Percentiles rank a stretch among this genome's conserved stretches.
phyloP scores from a whole-genome alignment of 2,113 vertebrate genomes.

The Bolborhynchus lineola region DNA sequence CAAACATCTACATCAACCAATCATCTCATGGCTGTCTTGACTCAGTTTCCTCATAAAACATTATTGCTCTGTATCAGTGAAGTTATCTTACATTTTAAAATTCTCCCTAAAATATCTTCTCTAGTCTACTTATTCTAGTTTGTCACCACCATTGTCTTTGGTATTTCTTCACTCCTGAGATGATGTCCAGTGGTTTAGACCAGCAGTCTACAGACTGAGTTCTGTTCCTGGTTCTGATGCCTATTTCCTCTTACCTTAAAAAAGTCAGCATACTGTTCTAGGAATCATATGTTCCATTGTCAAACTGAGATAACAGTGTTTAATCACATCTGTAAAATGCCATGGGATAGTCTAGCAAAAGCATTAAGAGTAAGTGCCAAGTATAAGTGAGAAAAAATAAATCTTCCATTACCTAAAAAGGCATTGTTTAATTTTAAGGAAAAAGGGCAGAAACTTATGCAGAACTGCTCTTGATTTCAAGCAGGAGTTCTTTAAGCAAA shows the following conservation, averaged over 20 bases:
- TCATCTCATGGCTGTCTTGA: background rate
- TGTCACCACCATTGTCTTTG: background rate
- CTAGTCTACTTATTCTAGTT: background rate
- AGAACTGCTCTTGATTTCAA: background rate
- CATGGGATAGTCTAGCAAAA: background rate
- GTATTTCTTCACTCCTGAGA: background rate
- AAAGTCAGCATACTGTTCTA: background rate
- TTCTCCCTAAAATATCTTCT: background rate
- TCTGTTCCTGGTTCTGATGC: background rate
- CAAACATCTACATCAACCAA: background rate
- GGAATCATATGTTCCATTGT: background rate
- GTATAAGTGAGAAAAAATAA: background rate
- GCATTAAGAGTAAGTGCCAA: background rate
- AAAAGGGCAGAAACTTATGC: background rate
- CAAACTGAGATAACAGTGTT: background rate
- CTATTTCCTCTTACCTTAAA: background rate
- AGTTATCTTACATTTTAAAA: background rate
- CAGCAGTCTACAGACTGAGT: background rate
- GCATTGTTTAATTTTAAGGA: background rate
- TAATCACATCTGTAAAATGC: background rate
- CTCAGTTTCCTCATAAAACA: background rate
- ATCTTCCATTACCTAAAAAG: background rate
- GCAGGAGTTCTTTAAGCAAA: background rate
- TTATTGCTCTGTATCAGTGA: background rate
- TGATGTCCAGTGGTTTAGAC: background rate